Base-by-base conservation (phyloP, 1,140 invertebrate genomes). In the Polypedilum pembai region DNA sequence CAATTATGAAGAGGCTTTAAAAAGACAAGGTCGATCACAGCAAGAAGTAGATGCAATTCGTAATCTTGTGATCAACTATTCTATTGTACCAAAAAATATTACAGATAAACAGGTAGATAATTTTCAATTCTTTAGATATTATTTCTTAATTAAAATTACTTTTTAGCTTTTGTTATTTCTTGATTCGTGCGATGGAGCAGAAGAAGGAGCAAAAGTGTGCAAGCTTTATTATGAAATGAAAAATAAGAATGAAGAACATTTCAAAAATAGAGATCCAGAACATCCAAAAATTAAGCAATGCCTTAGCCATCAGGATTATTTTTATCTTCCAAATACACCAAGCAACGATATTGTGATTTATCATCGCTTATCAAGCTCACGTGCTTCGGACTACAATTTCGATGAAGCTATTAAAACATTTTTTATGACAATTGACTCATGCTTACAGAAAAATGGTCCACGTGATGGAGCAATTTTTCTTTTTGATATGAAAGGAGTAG, bases 401-500 rank as follows among this genome's bases (percentile, higher is more conserved):
- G 74, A 73, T 24, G 69, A 76, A 17, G 75, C 75, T 33, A 65
- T 76, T 12, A 76, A 76, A 73, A 74, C 74, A 7, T 76, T 65
- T 56, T 76, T 73, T 40, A 76, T 76, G 75, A 73, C 75, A 21
- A 74, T 76, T 10, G 84, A 87, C 77, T 82, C 82, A 5, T 85
- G 83, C 76, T 77, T 87, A 8, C 83, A 82, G 75, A 80, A 81
- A 56, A 78, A 85, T 0, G 87, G 87, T 8, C 85, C 85, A 5
- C 81, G 82, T 12, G 82, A 83, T 0, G 87, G 88, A 0, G 83
- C 87, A 45, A 83, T 89, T 24, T 86, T 89, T 77, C 78, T 90
- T 0, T 87, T 89, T 76, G 88, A 90, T 78, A 88, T 89, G 86
- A 80, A 84, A 76, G 86, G 86, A 0, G 84, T 86, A 0, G 81